Evolutionary conservation across 2,113 vertebrate genomes (phyloP).

Genomic region (Misgurnus anguillicaudatus): DNA sequence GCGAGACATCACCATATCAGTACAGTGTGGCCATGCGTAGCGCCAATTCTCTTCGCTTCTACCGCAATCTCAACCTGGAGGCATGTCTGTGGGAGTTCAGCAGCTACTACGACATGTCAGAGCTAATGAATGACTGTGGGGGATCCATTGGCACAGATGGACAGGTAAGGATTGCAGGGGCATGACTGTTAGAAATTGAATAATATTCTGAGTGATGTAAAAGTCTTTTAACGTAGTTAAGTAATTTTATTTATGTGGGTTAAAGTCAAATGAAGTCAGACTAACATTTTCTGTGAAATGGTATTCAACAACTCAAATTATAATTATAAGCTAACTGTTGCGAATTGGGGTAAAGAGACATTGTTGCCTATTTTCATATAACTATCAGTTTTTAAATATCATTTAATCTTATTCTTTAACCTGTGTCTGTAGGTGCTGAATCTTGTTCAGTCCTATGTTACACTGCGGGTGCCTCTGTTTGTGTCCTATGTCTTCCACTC

Average conservation of each 20-base stretch:
- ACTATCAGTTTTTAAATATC: not conserved
- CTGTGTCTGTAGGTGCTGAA: slow-evolving; percentile 75
- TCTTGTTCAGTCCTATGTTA: slow-evolving; percentile 85
- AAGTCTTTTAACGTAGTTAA: too few species aligned
- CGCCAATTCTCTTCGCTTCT: slow-evolving; percentile 78
- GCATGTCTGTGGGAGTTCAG: slow-evolving; percentile 86
- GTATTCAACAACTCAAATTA: too few species aligned
- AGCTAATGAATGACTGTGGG: slow-evolving; percentile 72
- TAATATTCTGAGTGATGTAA: not conserved
- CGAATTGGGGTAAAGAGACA: too few species aligned
- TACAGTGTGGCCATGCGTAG: slow-evolving; percentile 76
- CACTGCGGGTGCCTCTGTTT: slow-evolving; percentile 80
- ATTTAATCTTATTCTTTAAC: not conserved
- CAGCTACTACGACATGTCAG: slow-evolving; percentile 86
- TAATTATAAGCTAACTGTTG: too few species aligned
- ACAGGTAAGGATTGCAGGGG: slow-evolving; percentile 69
- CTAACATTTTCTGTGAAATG: too few species aligned
- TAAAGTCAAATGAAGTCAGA: too few species aligned
- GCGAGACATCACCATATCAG: slow-evolving; percentile 80
- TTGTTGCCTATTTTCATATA: too few species aligned
- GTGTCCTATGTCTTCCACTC: slow-evolving; percentile 87
- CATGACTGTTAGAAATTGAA: not conserved
- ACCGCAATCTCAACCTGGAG: slow-evolving; percentile 82
- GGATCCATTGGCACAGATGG: slow-evolving; percentile 80
- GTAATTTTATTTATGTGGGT: too few species aligned